Conservation (phyloP, 2,113 vertebrate species). For the Archocentrus centrarchus region DNA sequence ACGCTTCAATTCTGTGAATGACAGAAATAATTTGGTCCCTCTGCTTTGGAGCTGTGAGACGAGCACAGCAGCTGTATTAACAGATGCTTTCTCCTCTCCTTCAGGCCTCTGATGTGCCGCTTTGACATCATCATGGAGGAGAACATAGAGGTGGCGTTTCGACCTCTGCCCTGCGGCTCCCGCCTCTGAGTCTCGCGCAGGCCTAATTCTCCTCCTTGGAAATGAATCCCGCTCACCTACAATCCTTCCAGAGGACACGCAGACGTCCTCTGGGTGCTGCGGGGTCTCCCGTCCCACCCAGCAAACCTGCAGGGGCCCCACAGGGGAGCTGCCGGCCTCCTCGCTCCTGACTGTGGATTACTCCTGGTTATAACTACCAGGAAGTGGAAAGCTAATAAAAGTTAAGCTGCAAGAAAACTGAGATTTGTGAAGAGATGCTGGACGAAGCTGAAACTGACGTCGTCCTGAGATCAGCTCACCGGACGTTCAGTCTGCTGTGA, state of each 20-base stretch:
- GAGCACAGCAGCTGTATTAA: background rate
- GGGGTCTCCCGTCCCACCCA: background rate
- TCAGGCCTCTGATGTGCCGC: slow-evolving; percentile 87
- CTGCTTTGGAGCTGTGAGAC: no score
- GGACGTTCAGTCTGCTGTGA: background rate
- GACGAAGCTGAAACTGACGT: background rate
- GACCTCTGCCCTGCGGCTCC: slow-evolving; percentile 82
- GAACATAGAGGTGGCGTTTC: slow-evolving; percentile 84
- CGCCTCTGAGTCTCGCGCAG: slow-evolving; percentile 30
- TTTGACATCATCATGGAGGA: slow-evolving; percentile 89
- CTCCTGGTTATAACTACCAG: background rate
- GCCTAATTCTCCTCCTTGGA: background rate
- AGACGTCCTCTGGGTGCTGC: background rate
- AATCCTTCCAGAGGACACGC: background rate
- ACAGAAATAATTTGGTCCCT: no score
- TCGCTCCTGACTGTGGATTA: background rate
- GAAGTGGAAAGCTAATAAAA: background rate
- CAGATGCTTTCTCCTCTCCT: fast-evolving
- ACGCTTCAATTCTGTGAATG: background rate
- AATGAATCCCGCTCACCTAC: background rate
- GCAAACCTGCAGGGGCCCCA: background rate
- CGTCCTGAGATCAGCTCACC: background rate
- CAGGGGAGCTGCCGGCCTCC: background rate
- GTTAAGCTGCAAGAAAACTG: background rate
- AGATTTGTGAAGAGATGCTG: background rate